A percentile compares a stretch with the other conserved stretches of the same genome.
Conservation (phyloP, 2,797 vertebrate genomes). For the Urocyon cinereoargenteus region DNA sequence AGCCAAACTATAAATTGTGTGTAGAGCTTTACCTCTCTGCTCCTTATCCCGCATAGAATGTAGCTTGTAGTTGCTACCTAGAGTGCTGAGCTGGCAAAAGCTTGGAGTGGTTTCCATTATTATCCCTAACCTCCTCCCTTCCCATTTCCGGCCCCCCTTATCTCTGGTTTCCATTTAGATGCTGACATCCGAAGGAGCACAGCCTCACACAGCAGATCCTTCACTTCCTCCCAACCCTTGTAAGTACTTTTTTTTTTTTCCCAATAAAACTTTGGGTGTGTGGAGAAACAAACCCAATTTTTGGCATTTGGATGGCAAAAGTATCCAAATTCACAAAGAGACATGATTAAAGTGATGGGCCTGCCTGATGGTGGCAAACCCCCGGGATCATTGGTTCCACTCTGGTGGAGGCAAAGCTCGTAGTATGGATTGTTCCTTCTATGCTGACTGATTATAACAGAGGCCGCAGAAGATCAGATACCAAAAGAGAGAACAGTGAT, state of each 20-base stretch:
- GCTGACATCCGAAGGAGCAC: constrained; percentile 93
- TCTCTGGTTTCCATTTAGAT: constrained; percentile 86
- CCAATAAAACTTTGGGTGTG: background rate
- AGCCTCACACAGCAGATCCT: constrained; percentile 89
- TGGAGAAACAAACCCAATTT: background rate
- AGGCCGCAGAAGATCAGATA: background rate
- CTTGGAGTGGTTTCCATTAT: background rate
- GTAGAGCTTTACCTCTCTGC: constrained; percentile 3
- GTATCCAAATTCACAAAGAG: background rate
- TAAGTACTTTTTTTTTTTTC: constrained; percentile 85
- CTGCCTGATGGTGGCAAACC: background rate
- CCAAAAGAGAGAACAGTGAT: background rate
- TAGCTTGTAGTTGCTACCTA: background rate
- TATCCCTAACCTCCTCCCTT: background rate
- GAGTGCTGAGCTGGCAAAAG: background rate
- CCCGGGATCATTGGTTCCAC: background rate
- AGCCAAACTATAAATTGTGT: background rate
- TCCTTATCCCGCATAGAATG: background rate
- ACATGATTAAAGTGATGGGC: background rate
- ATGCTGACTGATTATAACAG: background rate
- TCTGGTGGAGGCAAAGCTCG: background rate
- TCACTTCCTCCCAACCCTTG: constrained; percentile 94
- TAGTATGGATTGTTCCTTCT: background rate
- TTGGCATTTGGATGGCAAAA: background rate
- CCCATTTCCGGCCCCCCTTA: background rate